phyloP scores from a whole-genome alignment of 2,888 invertebrate genomes.

The Nomada ruficornis region DNA sequence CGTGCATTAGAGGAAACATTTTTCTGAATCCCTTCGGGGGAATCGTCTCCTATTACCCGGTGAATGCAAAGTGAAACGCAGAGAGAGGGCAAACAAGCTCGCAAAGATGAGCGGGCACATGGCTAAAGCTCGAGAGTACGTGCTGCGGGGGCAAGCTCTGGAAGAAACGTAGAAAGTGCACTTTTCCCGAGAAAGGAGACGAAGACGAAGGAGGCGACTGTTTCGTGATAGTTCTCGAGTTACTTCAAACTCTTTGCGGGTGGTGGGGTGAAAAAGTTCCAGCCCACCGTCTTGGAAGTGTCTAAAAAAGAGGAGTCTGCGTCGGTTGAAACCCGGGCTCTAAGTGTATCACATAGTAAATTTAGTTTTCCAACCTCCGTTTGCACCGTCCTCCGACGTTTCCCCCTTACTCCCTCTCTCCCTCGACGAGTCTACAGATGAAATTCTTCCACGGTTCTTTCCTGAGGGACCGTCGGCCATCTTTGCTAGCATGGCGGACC shows the following conservation, averaged over 20 bases:
- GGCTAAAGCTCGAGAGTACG: constrained; percentile 32
- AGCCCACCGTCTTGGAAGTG: constrained; percentile 82
- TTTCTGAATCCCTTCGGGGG: constrained; percentile 27
- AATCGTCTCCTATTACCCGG: constrained; percentile 27
- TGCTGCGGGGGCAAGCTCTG: constrained; percentile 46
- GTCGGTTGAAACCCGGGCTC: constrained; percentile 70
- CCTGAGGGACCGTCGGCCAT: constrained; percentile 67
- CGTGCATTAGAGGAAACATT: constrained; percentile 7
- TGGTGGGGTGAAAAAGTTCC: constrained; percentile 75
- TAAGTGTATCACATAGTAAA: constrained; percentile 84
- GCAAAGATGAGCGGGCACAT: constrained; percentile 27
- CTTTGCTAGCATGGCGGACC: constrained; percentile 70
- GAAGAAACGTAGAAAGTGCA: constrained; percentile 37
- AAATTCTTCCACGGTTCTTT: constrained; percentile 42
- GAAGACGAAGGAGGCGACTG: constrained; percentile 54
- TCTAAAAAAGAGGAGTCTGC: constrained; percentile 79
- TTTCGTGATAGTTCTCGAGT: constrained; percentile 75
- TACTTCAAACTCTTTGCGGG: constrained; percentile 65
- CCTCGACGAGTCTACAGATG: constrained; percentile 34
- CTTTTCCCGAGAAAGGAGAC: constrained; percentile 2
- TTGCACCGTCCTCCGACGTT: constrained; percentile 48
- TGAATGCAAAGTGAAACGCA: constrained; percentile 44
- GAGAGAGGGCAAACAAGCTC: constrained; percentile 30
- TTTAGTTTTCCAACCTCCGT: constrained; percentile 81
- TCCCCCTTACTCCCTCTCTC: background rate